Evolutionary conservation across 2,113 vertebrate genomes (phyloP), one percentile per base, ranked within the genome.

Genomic region (Pelecanus crispus): DNA sequence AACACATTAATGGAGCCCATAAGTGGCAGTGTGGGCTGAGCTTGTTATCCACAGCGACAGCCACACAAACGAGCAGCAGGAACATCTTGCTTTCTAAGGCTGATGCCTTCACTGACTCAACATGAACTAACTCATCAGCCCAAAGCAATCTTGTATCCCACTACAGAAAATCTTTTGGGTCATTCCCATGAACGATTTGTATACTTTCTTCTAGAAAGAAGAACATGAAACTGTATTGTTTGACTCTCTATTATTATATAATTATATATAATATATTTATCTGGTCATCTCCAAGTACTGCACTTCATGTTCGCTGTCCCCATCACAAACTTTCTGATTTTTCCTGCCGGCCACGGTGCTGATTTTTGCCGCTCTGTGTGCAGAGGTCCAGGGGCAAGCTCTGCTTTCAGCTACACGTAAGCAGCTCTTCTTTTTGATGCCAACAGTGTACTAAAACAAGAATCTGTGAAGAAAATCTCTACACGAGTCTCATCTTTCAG

Each of bases 201-300:
- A 15, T 3, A 22, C 4, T 24, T 58, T 28, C 79, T 68, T 34
- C 26, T 38, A 55, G 42, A 31, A 40, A 29, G 21, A 40, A 32
- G 8, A 55, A 52, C 6, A 3, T 1, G 2, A 26, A 75, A 36
- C 1, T 1, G 1, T 31, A 50, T 17, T 45, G 28, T 40, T 50
- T 2, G 3, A 34, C 61, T 24, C 32, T 0, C 17, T 34, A 10
- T 14, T 29, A 11, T 49, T n/a, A n/a, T n/a, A n/a, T n/a, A n/a
- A n/a, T n/a, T n/a, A n/a, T n/a, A n/a, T n/a, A n/a, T n/a, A n/a
- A n/a, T n/a, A n/a, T n/a, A n/a, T 62, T 53, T 2, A 49, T 22
- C 49, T 7, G 59, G 13, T 61, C 67, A 28, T 6, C 44, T 63
- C 62, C n/a, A 22, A 49, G 44, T 6, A 28, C n/a, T 24, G 67